Percentiles rank a stretch among this genome's conserved stretches.
Evolutionary conservation across 2,113 vertebrate species (phyloP).

Genomic region (Hemicordylus capensis): DNA sequence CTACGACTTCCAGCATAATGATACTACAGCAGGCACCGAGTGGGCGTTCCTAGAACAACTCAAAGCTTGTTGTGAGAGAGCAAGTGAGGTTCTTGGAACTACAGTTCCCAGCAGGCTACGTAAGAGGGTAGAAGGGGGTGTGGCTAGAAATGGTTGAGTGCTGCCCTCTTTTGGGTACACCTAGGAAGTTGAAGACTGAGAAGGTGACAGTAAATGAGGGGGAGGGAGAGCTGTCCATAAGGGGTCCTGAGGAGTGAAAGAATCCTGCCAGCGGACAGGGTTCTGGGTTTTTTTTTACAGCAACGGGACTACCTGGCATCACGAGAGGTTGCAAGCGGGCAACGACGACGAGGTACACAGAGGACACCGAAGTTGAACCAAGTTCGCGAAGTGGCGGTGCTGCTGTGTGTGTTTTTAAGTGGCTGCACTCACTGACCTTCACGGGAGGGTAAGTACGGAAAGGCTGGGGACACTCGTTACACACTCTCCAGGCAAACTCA

Average conservation of each 20-base stretch:
- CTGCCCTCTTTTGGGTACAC: conserved; percentile 31
- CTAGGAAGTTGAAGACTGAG: conserved; percentile 14
- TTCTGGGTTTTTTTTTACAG: not conserved
- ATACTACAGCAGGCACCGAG: not conserved
- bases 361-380: conserved; percentile 53
- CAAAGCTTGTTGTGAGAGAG: not conserved
- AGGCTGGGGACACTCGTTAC: not conserved
- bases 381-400: conserved; percentile 49
- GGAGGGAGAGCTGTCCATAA: not conserved
- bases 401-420: not conserved
- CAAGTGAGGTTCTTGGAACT: not conserved
- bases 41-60: not conserved
- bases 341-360: not conserved
- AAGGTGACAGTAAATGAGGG: conserved; percentile 27
- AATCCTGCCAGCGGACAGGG: not conserved
- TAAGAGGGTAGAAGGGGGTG: not conserved
- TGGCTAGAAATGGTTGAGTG: not conserved
- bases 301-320: not conserved
- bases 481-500: not conserved
- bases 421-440: conserved; percentile 27
- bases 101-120: not conserved
- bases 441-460: conserved; percentile 13
- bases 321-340: not conserved
- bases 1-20: not conserved
- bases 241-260: not conserved